A percentile compares a stretch with the other conserved stretches of the same genome.
These are phyloP conservation scores for Hucho hucho DNA, from an alignment of 2,113 vertebrate species.

Conservation along the genomic window DNA sequence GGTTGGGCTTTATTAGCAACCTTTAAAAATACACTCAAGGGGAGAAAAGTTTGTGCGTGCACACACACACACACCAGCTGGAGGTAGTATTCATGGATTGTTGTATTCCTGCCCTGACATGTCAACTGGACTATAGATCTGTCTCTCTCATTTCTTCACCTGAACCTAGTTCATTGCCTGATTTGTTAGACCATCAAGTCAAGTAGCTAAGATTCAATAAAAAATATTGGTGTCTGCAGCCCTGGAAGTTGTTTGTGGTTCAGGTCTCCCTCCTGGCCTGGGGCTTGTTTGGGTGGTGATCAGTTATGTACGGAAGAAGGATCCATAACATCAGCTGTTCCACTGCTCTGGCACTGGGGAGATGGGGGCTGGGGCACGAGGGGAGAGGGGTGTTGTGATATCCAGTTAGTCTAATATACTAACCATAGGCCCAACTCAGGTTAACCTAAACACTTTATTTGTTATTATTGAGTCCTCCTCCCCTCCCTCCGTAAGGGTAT, in stretches of 20 bases:
- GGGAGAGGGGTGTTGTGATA: too few species aligned
- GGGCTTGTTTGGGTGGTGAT: background rate
- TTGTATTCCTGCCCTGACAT: background rate
- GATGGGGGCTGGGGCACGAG: too few species aligned
- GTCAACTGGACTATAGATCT: background rate
- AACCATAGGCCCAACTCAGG: background rate
- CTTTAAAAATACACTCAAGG: conserved; percentile 32
- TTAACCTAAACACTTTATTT: background rate
- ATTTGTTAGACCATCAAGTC: too few species aligned
- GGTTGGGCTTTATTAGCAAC: conserved; percentile 2
- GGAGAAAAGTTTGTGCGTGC: background rate
- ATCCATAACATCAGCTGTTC: conserved; percentile 41
- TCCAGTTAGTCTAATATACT: background rate
- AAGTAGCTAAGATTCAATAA: too few species aligned
- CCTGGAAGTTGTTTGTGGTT: background rate
- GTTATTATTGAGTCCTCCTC: background rate
- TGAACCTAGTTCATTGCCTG: too few species aligned
- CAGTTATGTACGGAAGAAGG: conserved; percentile 28
- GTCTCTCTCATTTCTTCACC: background rate
- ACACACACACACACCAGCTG: background rate
- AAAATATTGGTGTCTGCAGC: too few species aligned
- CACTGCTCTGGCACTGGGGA: too few species aligned
- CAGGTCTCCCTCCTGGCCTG: conserved; percentile 6
- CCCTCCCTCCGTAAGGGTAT: background rate
- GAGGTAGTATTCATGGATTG: background rate